phyloP scores from a whole-genome alignment of 2,888 invertebrate species.

The Nipponacmea schrenckii region DNA sequence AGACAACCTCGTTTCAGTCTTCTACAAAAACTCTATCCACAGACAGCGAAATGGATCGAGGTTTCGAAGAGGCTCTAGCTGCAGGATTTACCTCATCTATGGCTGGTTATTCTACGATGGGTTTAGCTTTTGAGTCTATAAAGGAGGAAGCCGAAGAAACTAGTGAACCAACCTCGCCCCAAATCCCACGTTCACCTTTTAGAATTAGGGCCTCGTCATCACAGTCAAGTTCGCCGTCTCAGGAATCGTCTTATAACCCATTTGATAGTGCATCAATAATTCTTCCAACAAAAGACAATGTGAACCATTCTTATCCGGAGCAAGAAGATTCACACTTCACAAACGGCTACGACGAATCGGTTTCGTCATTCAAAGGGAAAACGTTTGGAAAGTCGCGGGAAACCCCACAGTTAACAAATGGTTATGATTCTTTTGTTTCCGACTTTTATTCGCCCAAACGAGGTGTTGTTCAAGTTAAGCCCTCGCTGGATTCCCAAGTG shows the following conservation, averaged over 20 bases:
- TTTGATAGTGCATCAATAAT: background rate
- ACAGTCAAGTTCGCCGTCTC: background rate
- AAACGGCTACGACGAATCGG: background rate
- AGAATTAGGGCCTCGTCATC: background rate
- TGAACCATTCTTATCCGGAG: background rate
- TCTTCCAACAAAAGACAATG: background rate
- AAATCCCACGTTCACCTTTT: background rate
- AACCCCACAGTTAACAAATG: background rate
- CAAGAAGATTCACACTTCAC: background rate
- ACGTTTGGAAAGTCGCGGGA: no score
- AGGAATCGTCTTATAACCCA: background rate
- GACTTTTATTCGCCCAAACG: no score
- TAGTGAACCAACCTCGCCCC: constrained; percentile 2
- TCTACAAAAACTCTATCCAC: background rate
- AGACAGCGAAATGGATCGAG: constrained; percentile 44
- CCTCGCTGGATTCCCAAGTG: background rate
- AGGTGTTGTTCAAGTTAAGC: no score
- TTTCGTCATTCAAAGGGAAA: background rate
- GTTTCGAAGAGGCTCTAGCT: constrained; percentile 50
- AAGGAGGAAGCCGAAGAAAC: constrained; percentile 47
- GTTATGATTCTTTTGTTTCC: no score
- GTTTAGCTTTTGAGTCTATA: constrained; percentile 49
- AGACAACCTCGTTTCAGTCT: background rate
- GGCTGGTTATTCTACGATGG: constrained; percentile 34
- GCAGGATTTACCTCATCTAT: constrained; percentile 33